Conservation (phyloP, 2,888 invertebrate genomes). For the Geotrupes spiniger region DNA sequence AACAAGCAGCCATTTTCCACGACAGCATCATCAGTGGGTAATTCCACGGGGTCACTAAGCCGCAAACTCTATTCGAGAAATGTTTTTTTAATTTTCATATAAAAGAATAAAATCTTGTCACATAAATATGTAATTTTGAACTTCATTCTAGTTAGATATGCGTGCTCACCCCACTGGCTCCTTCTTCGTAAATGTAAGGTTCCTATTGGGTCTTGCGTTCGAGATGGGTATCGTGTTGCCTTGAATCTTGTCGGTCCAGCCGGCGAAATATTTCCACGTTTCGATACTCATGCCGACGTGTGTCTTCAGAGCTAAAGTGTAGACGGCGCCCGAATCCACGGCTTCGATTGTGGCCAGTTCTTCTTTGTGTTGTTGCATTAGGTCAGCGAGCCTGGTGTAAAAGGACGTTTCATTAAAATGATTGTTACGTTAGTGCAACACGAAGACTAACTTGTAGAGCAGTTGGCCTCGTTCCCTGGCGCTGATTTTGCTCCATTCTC, state of each 20-base stretch:
- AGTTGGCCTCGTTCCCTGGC: slow-evolving; percentile 85
- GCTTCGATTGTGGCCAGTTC: slow-evolving; percentile 93
- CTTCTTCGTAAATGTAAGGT: slow-evolving; percentile 81
- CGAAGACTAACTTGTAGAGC: slow-evolving; percentile 62
- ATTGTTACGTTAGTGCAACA: background rate
- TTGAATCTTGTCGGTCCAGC: slow-evolving; percentile 95
- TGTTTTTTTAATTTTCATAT: no score
- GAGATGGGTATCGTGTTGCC: slow-evolving; percentile 89
- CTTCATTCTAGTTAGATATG: background rate
- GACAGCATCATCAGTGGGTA: slow-evolving; percentile 98
- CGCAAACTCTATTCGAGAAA: slow-evolving; percentile 90
- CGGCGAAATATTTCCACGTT: slow-evolving; percentile 94
- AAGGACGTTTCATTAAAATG: background rate
- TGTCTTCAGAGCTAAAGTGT: slow-evolving; percentile 92
- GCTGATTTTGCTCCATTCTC: slow-evolving; percentile 94
- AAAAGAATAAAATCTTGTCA: slow-evolving; percentile 12
- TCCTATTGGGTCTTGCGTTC: slow-evolving; percentile 87
- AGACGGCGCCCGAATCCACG: slow-evolving; percentile 94
- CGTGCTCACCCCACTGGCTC: slow-evolving; percentile 79
- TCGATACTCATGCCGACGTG: slow-evolving; percentile 98
- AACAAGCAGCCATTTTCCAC: slow-evolving; percentile 98
- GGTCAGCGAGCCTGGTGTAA: slow-evolving; percentile 77
- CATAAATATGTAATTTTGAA: background rate
- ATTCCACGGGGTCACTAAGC: slow-evolving; percentile 94
- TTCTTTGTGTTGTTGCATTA: slow-evolving; percentile 93